phyloP scores from a whole-genome alignment of 2,888 invertebrate species.

The Neelides folsomi region DNA sequence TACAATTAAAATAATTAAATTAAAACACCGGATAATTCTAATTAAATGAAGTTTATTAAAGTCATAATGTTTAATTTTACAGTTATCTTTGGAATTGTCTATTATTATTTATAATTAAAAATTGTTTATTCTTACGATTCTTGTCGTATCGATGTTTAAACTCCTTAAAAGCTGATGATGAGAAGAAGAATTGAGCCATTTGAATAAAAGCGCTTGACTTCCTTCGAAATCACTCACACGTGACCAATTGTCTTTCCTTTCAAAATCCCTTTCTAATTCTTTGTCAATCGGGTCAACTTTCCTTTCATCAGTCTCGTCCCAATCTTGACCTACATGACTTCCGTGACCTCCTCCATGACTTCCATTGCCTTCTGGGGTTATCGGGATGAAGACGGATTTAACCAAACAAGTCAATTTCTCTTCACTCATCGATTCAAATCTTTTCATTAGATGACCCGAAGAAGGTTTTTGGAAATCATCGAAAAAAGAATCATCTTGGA shows the following conservation, averaged over 20 bases:
- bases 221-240: constrained; percentile 29
- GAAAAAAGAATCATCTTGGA: neutral
- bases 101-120: no score
- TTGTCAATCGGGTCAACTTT: constrained; percentile 16
- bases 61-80: no score
- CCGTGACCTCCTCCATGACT: no score
- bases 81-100: no score
- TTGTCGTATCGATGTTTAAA: constrained; percentile 24
- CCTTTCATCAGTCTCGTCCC: neutral
- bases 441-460: neutral
- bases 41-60: constrained; percentile 1
- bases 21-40: neutral
- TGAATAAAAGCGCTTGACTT: constrained; percentile 24
- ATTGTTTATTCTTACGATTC: constrained; percentile 18
- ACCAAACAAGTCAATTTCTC: constrained; percentile 10
- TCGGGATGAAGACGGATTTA: constrained; percentile 18
- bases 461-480: neutral
- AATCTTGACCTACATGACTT: neutral
- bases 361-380: no score
- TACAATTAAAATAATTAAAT: neutral
- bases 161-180: constrained; percentile 22
- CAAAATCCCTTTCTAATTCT: constrained; percentile 10
- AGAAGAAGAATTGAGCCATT: constrained; percentile 23
- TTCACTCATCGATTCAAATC: neutral
- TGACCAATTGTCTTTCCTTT: constrained; percentile 14